phyloP scores from a whole-genome alignment of 1,140 invertebrate genomes.

The Bicyclus anynana region DNA sequence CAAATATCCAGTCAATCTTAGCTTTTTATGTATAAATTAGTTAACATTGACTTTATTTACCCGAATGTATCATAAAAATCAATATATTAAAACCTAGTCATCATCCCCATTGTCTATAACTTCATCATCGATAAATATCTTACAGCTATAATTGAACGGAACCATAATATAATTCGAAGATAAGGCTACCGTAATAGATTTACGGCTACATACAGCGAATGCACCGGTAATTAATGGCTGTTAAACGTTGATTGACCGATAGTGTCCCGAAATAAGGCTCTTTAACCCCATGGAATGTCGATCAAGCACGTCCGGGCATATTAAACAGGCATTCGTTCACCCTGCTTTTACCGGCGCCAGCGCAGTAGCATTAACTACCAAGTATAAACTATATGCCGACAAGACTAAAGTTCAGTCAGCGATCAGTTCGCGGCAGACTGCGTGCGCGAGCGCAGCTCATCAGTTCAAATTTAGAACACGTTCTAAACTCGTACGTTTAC shows the following conservation, averaged over 20 bases:
- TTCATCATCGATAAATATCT: no score
- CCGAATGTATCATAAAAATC: no score
- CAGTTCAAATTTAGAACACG: slow-evolving; percentile 28
- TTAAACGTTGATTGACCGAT: slow-evolving; percentile 37
- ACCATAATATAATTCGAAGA: neutral
- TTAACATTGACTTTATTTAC: no score
- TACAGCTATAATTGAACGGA: neutral
- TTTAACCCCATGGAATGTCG: slow-evolving; percentile 57
- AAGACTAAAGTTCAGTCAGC: slow-evolving; percentile 59
- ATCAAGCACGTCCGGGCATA: slow-evolving; percentile 38
- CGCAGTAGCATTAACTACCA: slow-evolving; percentile 34
- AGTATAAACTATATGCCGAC: neutral
- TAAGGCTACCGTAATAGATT: slow-evolving; percentile 9
- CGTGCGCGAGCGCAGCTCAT: slow-evolving; percentile 41
- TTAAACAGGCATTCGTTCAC: slow-evolving; percentile 48
- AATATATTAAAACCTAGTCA: no score
- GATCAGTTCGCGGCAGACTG: slow-evolving; percentile 60
- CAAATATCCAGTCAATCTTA: no score
- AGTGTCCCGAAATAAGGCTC: slow-evolving; percentile 56
- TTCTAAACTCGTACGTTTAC: slow-evolving; percentile 18
- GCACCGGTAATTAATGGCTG: slow-evolving; percentile 9
- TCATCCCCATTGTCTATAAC: no score
- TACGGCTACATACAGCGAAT: slow-evolving; percentile 5
- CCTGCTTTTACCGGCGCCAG: slow-evolving; percentile 43
- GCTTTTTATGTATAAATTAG: no score